Conservation (phyloP, 2,888 invertebrate genomes). For the Drymonia ruficornis region DNA sequence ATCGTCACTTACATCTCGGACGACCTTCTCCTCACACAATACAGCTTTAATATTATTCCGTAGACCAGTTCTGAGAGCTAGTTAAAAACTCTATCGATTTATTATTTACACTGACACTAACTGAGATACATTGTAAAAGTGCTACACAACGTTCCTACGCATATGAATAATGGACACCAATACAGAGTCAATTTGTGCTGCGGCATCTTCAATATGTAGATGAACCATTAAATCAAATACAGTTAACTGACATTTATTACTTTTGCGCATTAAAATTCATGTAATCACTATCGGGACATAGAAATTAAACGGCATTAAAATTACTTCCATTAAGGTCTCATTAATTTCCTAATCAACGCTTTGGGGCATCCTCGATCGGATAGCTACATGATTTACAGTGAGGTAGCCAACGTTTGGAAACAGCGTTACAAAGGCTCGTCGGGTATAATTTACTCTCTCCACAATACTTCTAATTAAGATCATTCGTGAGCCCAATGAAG, state of each 20-base stretch:
- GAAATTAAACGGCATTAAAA: constrained; percentile 72
- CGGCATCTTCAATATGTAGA: constrained; percentile 60
- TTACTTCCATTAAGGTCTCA: constrained; percentile 77
- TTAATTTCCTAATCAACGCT: constrained; percentile 79
- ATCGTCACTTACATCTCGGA: constrained; percentile 33
- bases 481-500: constrained; percentile 75
- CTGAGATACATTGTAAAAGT: constrained; percentile 51
- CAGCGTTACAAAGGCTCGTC: constrained; percentile 55
- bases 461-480: constrained; percentile 84
- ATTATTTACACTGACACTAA: constrained; percentile 52
- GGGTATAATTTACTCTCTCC: constrained; percentile 71
- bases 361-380: constrained; percentile 60
- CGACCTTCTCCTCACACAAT: constrained; percentile 19
- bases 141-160: constrained; percentile 37
- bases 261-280: constrained; percentile 75
- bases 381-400: constrained; percentile 74
- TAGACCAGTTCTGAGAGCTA: constrained; percentile 17
- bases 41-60: constrained; percentile 18
- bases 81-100: constrained; percentile 45
- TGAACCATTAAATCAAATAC: constrained; percentile 63
- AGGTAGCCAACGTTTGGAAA: constrained; percentile 40
- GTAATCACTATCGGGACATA: constrained; percentile 66
- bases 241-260: constrained; percentile 67
- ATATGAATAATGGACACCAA: constrained; percentile 53
- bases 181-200: constrained; percentile 59